A percentile compares a stretch with the other conserved stretches of the same genome.
Conservation (phyloP, 2,797 vertebrate species). For the Micrastur ruficollis region DNA sequence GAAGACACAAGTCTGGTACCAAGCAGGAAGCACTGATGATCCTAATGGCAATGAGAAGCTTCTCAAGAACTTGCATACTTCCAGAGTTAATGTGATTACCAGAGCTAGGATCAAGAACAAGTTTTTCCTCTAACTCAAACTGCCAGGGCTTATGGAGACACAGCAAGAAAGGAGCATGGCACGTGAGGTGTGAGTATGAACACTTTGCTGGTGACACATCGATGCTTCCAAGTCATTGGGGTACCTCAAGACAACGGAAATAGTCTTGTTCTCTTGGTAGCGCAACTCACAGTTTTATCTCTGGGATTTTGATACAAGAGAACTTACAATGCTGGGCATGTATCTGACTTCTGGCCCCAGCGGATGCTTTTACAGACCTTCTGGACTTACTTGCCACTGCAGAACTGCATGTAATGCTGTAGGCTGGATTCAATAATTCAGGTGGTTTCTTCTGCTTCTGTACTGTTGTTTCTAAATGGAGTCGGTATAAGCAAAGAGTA, state of each 20-base stretch:
- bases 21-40: not conserved
- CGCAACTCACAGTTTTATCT: not conserved
- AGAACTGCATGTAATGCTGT: not conserved
- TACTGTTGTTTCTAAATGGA: not conserved
- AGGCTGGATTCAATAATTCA: not conserved
- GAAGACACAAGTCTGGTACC: not conserved
- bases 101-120: not conserved
- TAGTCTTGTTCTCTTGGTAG: not conserved
- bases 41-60: not conserved
- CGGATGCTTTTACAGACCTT: not conserved
- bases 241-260: not conserved
- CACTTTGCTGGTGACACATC: not conserved
- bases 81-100: not conserved
- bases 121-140: not conserved
- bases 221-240: not conserved
- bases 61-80: not conserved
- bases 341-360: not conserved
- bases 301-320: not conserved
- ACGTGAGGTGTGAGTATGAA: not conserved
- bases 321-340: accelerated
- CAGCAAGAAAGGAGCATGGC: not conserved
- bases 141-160: not conserved
- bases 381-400: not conserved
- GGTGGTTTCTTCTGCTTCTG: not conserved
- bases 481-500: not conserved